Percentiles rank a stretch among this genome's conserved stretches.
Evolutionary conservation across 2,888 invertebrate genomes (phyloP).

Genomic region (Perithous albicinctus): DNA sequence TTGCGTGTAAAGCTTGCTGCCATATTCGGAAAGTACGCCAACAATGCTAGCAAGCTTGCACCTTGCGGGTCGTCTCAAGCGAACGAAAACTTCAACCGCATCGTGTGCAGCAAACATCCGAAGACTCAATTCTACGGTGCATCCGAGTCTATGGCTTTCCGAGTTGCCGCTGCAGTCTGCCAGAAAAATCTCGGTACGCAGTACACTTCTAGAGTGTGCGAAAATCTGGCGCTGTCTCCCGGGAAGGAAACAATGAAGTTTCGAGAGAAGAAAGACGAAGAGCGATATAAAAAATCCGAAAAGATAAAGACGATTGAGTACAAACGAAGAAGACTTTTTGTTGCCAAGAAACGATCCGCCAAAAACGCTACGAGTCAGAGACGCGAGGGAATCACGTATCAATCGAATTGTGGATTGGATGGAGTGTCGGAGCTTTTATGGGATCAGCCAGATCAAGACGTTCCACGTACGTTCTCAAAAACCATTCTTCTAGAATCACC

Average conservation of each 20-base stretch:
- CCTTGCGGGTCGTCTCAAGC: slow-evolving; percentile 50
- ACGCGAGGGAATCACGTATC: slow-evolving; percentile 46
- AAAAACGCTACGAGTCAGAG: slow-evolving; percentile 16
- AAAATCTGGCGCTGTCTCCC: slow-evolving; percentile 21
- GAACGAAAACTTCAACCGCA: slow-evolving; percentile 49
- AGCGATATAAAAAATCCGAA: slow-evolving; percentile 21
- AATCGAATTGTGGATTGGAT: not conserved
- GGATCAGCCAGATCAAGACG: not conserved
- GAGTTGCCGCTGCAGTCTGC: slow-evolving; percentile 39
- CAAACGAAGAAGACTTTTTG: slow-evolving; percentile 35
- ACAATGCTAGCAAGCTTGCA: slow-evolving; percentile 33
- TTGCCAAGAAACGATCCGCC: slow-evolving; percentile 1
- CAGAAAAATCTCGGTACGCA: slow-evolving; percentile 45
- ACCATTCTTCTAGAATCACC: too few relatives aligned
- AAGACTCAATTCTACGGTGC: slow-evolving; percentile 38
- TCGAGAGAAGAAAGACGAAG: slow-evolving; percentile 14
- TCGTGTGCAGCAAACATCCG: slow-evolving; percentile 43
- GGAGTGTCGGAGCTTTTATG: slow-evolving; percentile 3
- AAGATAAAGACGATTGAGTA: slow-evolving; percentile 26
- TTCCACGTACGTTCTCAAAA: too few relatives aligned
- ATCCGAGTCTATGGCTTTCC: slow-evolving; percentile 46
- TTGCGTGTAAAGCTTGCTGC: slow-evolving; percentile 2
- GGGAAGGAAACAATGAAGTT: slow-evolving; percentile 29
- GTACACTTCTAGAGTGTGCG: slow-evolving; percentile 3
- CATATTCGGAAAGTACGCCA: slow-evolving; percentile 27